These are phyloP conservation scores for Acanthacorydalis orientalis DNA, from an alignment of 2,888 invertebrate genomes.

Conservation along the genomic window DNA sequence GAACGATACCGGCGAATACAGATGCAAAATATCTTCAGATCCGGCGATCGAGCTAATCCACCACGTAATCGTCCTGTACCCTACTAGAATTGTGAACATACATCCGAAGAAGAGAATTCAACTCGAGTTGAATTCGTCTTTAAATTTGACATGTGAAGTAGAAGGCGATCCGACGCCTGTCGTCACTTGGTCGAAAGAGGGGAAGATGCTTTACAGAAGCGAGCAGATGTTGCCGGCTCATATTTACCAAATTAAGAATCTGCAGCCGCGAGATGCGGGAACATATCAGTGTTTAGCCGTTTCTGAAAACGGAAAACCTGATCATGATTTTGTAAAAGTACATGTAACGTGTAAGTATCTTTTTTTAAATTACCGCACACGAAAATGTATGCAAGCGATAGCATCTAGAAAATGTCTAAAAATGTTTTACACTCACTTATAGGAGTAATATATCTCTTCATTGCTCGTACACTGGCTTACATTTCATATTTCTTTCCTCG, in stretches of 20 bases:
- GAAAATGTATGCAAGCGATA: not conserved
- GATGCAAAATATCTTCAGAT: not conserved
- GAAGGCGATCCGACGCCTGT: not conserved
- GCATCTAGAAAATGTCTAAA: no score
- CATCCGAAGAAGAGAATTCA: not conserved
- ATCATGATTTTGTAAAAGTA: not conserved
- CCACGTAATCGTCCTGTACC: not conserved
- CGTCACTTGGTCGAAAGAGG: not conserved
- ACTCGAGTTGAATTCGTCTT: not conserved
- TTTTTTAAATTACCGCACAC: no score
- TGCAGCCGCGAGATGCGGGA: not conserved
- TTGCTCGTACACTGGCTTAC: no score
- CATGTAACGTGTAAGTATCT: not conserved
- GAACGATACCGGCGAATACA: not conserved
- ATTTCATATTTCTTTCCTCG: not conserved
- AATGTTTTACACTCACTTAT: no score
- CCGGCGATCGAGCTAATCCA: not conserved
- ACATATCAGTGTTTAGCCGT: not conserved
- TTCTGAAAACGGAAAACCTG: not conserved
- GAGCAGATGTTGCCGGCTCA: no score
- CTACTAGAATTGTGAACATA: not conserved
- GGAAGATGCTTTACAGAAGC: not conserved
- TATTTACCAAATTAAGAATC: no score
- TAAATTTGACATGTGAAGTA: not conserved
- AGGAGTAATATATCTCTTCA: no score